A percentile compares a stretch with the other conserved stretches of the same genome.
These are phyloP conservation scores for Suncus etruscus DNA, from an alignment of 2,113 vertebrate genomes.

Conservation along the genomic window DNA sequence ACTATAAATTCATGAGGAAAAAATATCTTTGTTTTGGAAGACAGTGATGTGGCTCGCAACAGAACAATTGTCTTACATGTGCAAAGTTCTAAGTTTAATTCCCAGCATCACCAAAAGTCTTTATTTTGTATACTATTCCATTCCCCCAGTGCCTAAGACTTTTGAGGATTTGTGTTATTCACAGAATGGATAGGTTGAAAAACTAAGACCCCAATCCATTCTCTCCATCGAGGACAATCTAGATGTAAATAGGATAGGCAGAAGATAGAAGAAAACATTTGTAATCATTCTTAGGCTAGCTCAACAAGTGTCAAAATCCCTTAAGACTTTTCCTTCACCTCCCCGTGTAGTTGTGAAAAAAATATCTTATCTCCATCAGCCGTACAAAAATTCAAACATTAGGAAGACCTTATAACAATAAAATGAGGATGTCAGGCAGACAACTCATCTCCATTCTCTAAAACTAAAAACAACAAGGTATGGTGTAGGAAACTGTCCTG, in stretches of 20 bases:
- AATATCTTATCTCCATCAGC: neutral
- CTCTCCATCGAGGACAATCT: conserved; percentile 27
- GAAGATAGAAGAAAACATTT: neutral
- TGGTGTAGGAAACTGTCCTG: too few species aligned
- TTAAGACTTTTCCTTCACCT: conserved; percentile 37
- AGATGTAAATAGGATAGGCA: neutral
- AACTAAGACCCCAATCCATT: conserved; percentile 16
- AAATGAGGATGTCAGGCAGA: neutral
- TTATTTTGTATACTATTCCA: neutral
- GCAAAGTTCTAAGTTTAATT: too few species aligned
- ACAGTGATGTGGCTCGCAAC: neutral
- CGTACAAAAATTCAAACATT: conserved; percentile 34
- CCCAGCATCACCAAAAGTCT: too few species aligned
- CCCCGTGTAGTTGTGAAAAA: conserved; percentile 10
- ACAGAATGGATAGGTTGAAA: conserved; percentile 3
- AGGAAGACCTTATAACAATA: conserved; percentile 25
- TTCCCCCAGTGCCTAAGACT: neutral
- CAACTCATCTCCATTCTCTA: conserved; percentile 25
- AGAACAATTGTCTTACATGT: too few species aligned
- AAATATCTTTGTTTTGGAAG: conserved; percentile 37
- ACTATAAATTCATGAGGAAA: neutral
- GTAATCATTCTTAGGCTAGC: neutral
- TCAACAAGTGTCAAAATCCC: conserved; percentile 17
- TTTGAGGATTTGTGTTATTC: conserved; percentile 11
- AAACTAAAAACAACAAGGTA: neutral